Evolutionary conservation across 2,888 invertebrate species (phyloP).

Genomic region (Microctonus brassicae): DNA sequence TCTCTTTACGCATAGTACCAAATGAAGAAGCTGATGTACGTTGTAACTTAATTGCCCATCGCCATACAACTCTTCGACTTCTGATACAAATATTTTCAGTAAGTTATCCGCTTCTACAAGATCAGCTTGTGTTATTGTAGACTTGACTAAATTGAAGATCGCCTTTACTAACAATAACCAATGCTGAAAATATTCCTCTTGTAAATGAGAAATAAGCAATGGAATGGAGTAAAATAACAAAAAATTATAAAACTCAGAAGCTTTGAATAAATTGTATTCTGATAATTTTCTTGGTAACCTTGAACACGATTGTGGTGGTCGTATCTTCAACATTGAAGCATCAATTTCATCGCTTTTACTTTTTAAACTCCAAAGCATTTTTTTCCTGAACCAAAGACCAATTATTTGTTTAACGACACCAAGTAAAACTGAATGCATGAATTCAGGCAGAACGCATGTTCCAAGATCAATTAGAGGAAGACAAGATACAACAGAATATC

Average conservation of each 20-base stretch:
- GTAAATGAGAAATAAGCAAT: conserved; percentile 32
- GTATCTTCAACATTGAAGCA: conserved; percentile 24
- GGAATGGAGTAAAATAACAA: conserved; percentile 44
- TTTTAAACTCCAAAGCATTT: conserved; percentile 33
- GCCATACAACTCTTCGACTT: conserved; percentile 40
- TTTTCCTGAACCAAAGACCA: conserved; percentile 32
- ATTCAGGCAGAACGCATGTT: no score
- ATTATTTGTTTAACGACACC: conserved; percentile 35
- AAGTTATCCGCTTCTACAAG: conserved; percentile 38
- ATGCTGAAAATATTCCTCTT: conserved; percentile 39
- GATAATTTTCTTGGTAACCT: conserved; percentile 7
- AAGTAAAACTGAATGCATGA: conserved; percentile 36
- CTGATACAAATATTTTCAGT: conserved; percentile 45
- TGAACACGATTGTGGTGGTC: conserved; percentile 25
- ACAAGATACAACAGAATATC: background rate
- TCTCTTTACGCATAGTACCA: background rate
- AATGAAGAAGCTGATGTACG: conserved; percentile 41
- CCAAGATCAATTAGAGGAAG: background rate
- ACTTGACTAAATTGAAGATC: conserved; percentile 16
- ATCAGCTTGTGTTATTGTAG: conserved; percentile 10
- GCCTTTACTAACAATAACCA: conserved; percentile 40
- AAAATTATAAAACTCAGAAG: conserved; percentile 40
- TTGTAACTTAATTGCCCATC: conserved; percentile 46
- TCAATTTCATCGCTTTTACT: conserved; percentile 13
- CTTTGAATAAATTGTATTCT: conserved; percentile 36